phyloP scores from a whole-genome alignment of 2,888 invertebrate genomes.

The Brenthis ino region DNA sequence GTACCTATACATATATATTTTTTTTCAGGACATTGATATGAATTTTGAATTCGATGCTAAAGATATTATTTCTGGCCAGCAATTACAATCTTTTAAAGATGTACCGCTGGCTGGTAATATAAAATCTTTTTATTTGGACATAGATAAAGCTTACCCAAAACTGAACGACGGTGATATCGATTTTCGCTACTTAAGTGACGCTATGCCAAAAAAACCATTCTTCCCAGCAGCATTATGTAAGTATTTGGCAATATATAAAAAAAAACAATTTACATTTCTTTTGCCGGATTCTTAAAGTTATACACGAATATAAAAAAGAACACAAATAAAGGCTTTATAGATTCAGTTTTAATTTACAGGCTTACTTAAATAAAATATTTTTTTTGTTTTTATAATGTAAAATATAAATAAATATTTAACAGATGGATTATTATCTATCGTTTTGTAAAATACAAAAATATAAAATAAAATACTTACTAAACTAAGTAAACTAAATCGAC shows the following conservation, averaged over 20 bases:
- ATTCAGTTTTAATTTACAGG: too few species aligned
- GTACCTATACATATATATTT: neutral
- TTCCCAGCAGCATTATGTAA: slow-evolving; percentile 78
- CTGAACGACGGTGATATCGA: slow-evolving; percentile 75
- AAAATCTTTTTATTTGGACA: slow-evolving; percentile 67
- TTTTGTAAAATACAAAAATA: too few species aligned
- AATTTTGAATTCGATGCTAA: slow-evolving; percentile 2
- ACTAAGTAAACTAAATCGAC: neutral
- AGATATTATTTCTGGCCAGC: slow-evolving; percentile 53
- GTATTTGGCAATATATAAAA: slow-evolving; percentile 32
- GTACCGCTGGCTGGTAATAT: slow-evolving; percentile 46
- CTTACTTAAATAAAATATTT: too few species aligned
- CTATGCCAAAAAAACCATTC: slow-evolving; percentile 69
- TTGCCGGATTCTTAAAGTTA: too few species aligned
- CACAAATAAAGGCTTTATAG: too few species aligned
- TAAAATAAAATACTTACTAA: too few species aligned
- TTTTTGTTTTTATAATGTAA: too few species aligned
- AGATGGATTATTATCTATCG: too few species aligned
- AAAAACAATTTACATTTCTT: too few species aligned
- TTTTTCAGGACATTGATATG: slow-evolving; percentile 48
- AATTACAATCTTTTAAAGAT: slow-evolving; percentile 60
- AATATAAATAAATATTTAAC: too few species aligned
- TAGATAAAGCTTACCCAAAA: slow-evolving; percentile 66
- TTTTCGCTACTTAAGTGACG: slow-evolving; percentile 77
- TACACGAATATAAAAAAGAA: too few species aligned